Percentiles rank a stretch among this genome's conserved stretches.
These are phyloP conservation scores for Stenotaenia linearis DNA, from an alignment of 2,888 invertebrate species.

Conservation along the genomic window DNA sequence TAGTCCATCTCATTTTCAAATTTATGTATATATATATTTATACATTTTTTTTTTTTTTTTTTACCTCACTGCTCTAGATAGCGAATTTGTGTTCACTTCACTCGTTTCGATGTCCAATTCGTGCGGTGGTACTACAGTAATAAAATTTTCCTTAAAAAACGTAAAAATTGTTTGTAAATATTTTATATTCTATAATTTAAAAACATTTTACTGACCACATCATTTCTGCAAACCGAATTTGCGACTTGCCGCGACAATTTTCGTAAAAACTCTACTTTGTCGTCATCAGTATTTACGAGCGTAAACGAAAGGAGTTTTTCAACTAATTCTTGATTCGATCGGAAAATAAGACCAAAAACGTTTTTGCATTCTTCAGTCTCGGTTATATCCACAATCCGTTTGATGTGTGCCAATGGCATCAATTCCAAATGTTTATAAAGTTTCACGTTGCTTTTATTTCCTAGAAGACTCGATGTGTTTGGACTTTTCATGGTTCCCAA, in stretches of 20 bases:
- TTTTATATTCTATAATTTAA: background rate
- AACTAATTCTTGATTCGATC: constrained; percentile 76
- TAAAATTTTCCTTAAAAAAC: constrained; percentile 66
- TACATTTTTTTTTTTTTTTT: background rate
- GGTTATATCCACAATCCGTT: constrained; percentile 81
- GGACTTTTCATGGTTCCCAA: constrained; percentile 54
- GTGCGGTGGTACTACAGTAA: constrained; percentile 69
- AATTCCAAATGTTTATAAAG: constrained; percentile 86
- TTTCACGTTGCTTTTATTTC: constrained; percentile 52
- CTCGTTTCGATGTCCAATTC: constrained; percentile 82
- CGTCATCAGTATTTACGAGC: constrained; percentile 69
- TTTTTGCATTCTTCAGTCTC: constrained; percentile 84
- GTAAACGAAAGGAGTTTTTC: constrained; percentile 84
- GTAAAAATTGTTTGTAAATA: constrained; percentile 8
- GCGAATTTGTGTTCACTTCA: constrained; percentile 76
- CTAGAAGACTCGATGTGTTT: constrained; percentile 42
- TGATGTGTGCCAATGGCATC: constrained; percentile 80
- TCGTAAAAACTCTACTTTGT: constrained; percentile 73
- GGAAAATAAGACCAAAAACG: constrained; percentile 82
- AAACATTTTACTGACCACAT: constrained; percentile 64
- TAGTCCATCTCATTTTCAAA: background rate
- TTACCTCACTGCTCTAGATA: constrained; percentile 82
- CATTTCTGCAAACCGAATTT: constrained; percentile 83
- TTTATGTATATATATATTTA: too few relatives aligned
- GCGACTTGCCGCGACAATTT: constrained; percentile 85